Conservation (phyloP, 2,797 vertebrate genomes). For the Pempheris klunzingeri region DNA sequence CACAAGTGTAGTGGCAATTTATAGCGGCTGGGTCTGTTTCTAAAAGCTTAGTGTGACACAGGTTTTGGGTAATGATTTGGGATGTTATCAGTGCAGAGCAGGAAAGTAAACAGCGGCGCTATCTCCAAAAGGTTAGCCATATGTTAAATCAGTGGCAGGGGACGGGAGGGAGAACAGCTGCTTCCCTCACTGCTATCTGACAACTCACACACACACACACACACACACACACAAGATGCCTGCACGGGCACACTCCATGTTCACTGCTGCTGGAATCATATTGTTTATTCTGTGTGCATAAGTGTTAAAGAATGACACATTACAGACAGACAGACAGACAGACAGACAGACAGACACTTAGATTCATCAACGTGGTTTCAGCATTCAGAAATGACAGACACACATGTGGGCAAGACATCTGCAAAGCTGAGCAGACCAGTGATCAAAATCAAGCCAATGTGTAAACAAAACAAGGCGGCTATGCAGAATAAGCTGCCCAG, state of each 20-base stretch:
- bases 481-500: constrained; percentile 69
- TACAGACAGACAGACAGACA: neutral
- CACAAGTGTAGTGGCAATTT: constrained; percentile 9
- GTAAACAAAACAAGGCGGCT: constrained; percentile 75
- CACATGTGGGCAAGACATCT: constrained; percentile 82
- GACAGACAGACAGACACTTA: constrained; percentile 5
- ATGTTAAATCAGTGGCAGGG: constrained; percentile 84
- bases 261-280: constrained; percentile 32
- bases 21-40: constrained; percentile 59
- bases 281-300: constrained; percentile 39
- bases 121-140: constrained; percentile 86
- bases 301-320: constrained; percentile 23
- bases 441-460: constrained; percentile 80
- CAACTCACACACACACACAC: constrained; percentile 39
- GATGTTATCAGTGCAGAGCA: constrained; percentile 82
- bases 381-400: constrained; percentile 36
- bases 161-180: constrained; percentile 71
- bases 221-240: constrained; percentile 27
- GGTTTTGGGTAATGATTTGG: constrained; percentile 80
- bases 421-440: constrained; percentile 79
- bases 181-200: constrained; percentile 66
- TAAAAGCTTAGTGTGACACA: constrained; percentile 72
- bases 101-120: constrained; percentile 81
- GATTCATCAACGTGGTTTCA: constrained; percentile 1
- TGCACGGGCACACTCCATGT: neutral